Base-by-base conservation (phyloP, 2,888 invertebrate genomes). In the Cremastobaeus sp. region DNA sequence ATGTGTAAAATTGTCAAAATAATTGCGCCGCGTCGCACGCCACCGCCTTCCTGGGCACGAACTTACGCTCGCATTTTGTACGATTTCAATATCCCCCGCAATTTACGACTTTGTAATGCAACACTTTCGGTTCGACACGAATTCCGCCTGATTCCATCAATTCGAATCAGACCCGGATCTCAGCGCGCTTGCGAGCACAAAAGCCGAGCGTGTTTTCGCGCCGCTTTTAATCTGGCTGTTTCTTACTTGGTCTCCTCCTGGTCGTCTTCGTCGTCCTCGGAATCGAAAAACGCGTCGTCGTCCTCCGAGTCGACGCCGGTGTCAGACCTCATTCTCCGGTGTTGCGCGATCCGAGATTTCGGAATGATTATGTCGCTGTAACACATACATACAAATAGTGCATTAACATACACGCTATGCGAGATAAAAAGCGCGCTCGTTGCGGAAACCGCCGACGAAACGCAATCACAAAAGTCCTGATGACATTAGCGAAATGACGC, bases 221-320 rank as follows among this genome's bases (percentile, higher is more conserved):
- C n/a, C n/a, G n/a, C n/a, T n/a, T n/a, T n/a, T n/a, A n/a, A n/a
- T n/a, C n/a, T n/a, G n/a, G n/a, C n/a, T n/a, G n/a, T n/a, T n/a
- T n/a, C 84, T 85, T 72, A 88, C 87, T 87, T 88, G 32, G 86
- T 82, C 59, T 87, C 87, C 70, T 89, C 90, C 76, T 90, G 92
- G 85, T 91, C 92, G 77, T 91, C 91, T 79, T 93, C 93, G 79
- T 92, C 91, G 81, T 92, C 92, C 80, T 92, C 92, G 50, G 92
- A 91, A 84, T 93, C 93, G 83, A 93, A 93, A 86, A 93, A 93
- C 59, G 93, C 92, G 81, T 92, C 92, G 76, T 92, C 91, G 77
- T 91, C 81, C 82, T 92, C 91, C 78, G 91, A 90, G 83, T 89
- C 85, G 76, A 89, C 86, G 59, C 84, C 85, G 35, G 82, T 84